Conservation (phyloP, 2,113 vertebrate genomes). For the Pseudonaja textilis region DNA sequence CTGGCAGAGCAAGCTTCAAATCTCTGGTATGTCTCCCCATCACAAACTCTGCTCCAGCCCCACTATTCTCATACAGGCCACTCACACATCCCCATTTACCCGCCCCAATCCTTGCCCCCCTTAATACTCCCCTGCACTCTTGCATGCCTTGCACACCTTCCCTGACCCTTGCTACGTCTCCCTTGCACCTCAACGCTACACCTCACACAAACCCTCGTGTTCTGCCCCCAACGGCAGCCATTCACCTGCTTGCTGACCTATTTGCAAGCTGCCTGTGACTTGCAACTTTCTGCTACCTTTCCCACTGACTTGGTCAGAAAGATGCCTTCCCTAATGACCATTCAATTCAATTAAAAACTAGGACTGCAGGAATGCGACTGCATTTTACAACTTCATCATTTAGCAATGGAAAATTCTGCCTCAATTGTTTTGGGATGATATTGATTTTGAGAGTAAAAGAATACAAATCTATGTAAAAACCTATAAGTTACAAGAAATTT, state of each 20-base stretch:
- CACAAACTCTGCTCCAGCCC: neutral
- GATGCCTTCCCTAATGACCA: too few species aligned
- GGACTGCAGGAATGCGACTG: too few species aligned
- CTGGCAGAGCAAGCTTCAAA: neutral
- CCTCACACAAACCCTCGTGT: neutral
- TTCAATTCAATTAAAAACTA: neutral
- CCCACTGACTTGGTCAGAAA: too few species aligned
- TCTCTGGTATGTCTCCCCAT: neutral
- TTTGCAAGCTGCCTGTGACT: too few species aligned
- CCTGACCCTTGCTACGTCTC: neutral
- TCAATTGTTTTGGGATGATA: too few species aligned
- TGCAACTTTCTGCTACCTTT: too few species aligned
- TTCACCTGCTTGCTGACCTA: too few species aligned
- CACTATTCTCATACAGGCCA: neutral
- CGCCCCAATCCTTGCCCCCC: neutral
- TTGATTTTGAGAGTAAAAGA: neutral
- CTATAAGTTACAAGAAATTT: neutral
- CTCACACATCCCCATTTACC: neutral
- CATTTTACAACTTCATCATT: neutral
- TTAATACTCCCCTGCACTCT: neutral
- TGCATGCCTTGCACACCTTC: neutral
- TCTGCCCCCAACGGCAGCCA: too few species aligned
- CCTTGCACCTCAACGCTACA: neutral
- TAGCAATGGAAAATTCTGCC: neutral
- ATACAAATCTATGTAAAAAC: neutral